Percentiles rank a stretch among this genome's conserved stretches.
Evolutionary conservation across 1,140 invertebrate genomes (phyloP).

Genomic region (Heliconius melpomene): DNA sequence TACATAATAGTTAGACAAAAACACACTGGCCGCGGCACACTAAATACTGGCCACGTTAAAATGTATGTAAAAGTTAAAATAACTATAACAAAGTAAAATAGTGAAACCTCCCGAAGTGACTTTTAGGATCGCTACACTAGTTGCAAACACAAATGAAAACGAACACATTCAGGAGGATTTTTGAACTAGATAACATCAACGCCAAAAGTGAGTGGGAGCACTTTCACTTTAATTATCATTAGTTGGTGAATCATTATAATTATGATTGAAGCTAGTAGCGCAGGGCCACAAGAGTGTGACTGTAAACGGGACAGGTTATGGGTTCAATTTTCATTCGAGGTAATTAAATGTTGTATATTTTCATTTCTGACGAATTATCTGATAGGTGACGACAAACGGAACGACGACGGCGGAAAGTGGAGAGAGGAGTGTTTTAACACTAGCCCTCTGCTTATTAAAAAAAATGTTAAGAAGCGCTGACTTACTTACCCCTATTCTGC

Average conservation of each 20-base stretch:
- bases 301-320: too few species aligned
- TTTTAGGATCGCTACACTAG: constrained; percentile 40
- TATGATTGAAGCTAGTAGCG: too few species aligned
- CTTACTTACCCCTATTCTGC: too few species aligned
- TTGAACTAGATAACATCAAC: constrained; percentile 23
- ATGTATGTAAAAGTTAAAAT: constrained; percentile 23
- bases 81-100: constrained; percentile 31
- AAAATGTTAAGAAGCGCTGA: too few species aligned
- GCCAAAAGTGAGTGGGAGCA: constrained; percentile 12
- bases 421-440: too few species aligned
- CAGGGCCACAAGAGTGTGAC: too few species aligned
- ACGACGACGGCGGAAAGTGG: too few species aligned
- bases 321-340: too few species aligned
- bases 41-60: constrained; percentile 6
- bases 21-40: neutral
- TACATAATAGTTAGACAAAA: neutral
- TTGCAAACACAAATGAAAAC: constrained; percentile 45
- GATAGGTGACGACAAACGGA: too few species aligned
- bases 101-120: constrained; percentile 35
- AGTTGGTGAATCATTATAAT: neutral
- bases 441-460: too few species aligned
- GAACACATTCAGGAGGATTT: constrained; percentile 26
- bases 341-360: too few species aligned
- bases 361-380: too few species aligned
- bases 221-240: neutral